Evolutionary conservation across 2,113 vertebrate species (phyloP).

Genomic region (Hiodon alosoides): DNA sequence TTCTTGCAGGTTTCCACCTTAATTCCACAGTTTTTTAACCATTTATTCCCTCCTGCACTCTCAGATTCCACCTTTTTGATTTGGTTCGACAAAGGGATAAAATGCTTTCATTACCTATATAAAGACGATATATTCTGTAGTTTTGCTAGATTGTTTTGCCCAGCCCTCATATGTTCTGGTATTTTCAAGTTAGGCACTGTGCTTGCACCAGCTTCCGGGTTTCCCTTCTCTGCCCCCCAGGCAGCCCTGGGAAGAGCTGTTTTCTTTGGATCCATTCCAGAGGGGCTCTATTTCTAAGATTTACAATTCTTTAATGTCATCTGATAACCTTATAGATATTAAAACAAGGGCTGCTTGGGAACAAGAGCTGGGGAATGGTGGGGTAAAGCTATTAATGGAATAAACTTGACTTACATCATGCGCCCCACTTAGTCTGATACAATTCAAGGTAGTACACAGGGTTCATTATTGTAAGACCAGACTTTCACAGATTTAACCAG

Average conservation of each 20-base stretch:
- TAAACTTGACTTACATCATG: not conserved
- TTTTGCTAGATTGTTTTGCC: slow-evolving; percentile 12
- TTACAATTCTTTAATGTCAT: not conserved
- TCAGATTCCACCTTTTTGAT: not conserved
- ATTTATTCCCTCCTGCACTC: slow-evolving; percentile 8
- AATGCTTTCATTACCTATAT: slow-evolving; percentile 12
- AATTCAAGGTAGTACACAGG: slow-evolving; percentile 12
- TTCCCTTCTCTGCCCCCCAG: not conserved
- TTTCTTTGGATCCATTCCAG: not conserved
- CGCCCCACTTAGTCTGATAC: slow-evolving; percentile 6
- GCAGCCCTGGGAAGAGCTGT: not conserved
- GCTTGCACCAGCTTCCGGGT: not conserved
- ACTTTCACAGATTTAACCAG: slow-evolving; percentile 9
- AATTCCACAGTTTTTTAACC: slow-evolving; percentile 7
- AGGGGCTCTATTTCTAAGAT: not conserved
- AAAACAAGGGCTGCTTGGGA: slow-evolving; percentile 9
- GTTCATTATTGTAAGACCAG: not conserved
- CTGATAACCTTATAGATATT: not conserved
- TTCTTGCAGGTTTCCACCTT: too few species aligned
- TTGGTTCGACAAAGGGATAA: not conserved
- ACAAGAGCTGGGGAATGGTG: slow-evolving; percentile 10
- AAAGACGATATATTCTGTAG: slow-evolving; percentile 14
- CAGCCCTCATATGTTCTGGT: not conserved
- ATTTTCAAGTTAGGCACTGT: slow-evolving; percentile 1
- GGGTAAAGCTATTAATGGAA: not conserved